Base-by-base conservation (phyloP, 2,113 vertebrate species). In the Podarcis raffonei region DNA sequence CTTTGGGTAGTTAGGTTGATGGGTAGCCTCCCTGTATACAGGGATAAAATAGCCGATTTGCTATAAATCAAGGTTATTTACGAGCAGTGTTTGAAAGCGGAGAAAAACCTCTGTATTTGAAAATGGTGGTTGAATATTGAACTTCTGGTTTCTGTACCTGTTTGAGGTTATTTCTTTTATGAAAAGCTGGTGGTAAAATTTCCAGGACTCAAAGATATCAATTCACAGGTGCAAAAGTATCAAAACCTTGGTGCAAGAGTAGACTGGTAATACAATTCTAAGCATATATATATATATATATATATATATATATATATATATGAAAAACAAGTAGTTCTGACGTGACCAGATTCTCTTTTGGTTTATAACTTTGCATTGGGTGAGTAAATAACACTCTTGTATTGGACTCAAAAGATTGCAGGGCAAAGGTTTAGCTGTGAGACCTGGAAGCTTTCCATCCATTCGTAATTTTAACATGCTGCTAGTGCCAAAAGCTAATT, bases 11-110 rank as follows among this genome's bases (percentile, higher is more conserved):
- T 95, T 96, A 90, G 0, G 92, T 93, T 96, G 93, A 90, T 96
- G 95, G 76, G 94, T 71, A 68, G 53, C 94, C 95, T 96, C 89
- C 94, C 85, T n/a, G 85, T 92, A 0, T 95, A 95, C 94, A 95
- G 93, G 94, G 95, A 95, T 94, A 96, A 87, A 96, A 91, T 94
- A 95, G 94, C 87, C 0, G 37, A 92, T 93, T 87, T 87, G 8
- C 91, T 71, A 42, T 96, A 97, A 96, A 97, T 96, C 96, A 95
- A 66, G 83, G 83, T 96, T 94, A 96, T 96, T 96, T 97, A 96
- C 76, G 94, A 79, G 86, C 62, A 91, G 92, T 1, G 93, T 94
- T 95, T 76, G 74, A 86, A 84, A 94, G 89, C 25, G 57, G 89
- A 94, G 94, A 95, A 95, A 86, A 93, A 91, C 84, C 90, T 96